Evolutionary conservation across 2,888 invertebrate species (phyloP), one percentile per base, ranked within the genome.

Genomic region (Protonemura montana): DNA sequence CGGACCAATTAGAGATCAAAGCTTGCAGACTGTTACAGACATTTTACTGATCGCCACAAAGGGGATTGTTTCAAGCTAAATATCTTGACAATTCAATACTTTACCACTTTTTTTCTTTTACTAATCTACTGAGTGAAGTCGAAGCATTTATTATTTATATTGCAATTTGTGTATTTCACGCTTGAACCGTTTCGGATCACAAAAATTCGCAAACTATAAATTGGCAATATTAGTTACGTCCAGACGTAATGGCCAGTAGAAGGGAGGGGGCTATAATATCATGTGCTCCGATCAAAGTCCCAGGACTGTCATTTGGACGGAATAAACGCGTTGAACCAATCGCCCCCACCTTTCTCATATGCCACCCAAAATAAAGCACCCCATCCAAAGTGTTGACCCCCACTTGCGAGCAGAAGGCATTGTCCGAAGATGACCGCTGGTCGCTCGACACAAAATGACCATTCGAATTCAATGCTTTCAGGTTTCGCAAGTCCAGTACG

Each of bases 371-470:
- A 81, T 81, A 28, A n/a, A 30, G n/a, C 21, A 28, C 81, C 81
- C 81, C 28, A 5, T 30, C 30, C 30, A 7, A 59, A 59, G 7
- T 59, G 59, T 59, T 59, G 59, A 59, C 59, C 59, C 59, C 59
- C 59, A 59, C 59, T 59, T 7, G 59, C 13, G 59, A 59, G 59
- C 59, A 59, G 59, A 2, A 21, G n/a, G 59, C 59, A 21, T 59
- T 59, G 59, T 59, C 59, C 21, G 59, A 35, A 78, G 27, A 29
- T 81, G 81, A 81, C 29, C 81, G 29, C 81, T 7, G 27, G 21
- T 1, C 81, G 42, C 84, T 27, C 59, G 84, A 41, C 35, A 41
- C 82, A 83, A 83, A 83, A 26, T 84, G 84, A 84, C 84, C 84
- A 84, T 84, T 76, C 84, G 21, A 84, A 59, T 21, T 59, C 59